Percentiles rank a stretch among this genome's conserved stretches.
These are phyloP conservation scores for Heteromormyrus szaboi DNA, from an alignment of 2,797 vertebrate genomes.

Conservation along the genomic window DNA sequence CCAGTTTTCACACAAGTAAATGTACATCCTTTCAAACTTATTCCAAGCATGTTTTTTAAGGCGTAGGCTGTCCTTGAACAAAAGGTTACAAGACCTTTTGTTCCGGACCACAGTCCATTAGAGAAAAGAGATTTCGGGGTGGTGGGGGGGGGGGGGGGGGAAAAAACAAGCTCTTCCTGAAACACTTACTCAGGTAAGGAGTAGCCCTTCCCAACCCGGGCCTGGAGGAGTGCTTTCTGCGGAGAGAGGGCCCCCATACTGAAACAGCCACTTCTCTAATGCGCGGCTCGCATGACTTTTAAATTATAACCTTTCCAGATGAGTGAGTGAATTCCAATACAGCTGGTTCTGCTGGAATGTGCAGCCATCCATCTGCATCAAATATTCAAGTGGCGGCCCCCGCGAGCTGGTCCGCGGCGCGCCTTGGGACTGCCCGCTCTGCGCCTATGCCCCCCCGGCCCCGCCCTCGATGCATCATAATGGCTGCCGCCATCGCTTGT, in stretches of 20 bases:
- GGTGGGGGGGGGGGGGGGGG: neutral
- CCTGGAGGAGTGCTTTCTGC: neutral
- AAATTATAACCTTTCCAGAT: slow-evolving; percentile 66
- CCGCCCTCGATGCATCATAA: slow-evolving; percentile 9
- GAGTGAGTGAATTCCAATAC: slow-evolving; percentile 63
- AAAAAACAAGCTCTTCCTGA: neutral
- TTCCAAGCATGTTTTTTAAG: neutral
- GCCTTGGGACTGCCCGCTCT: slow-evolving; percentile 23
- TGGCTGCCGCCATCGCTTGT: neutral
- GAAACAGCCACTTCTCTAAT: slow-evolving; percentile 57
- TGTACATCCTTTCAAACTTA: neutral
- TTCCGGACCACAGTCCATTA: neutral
- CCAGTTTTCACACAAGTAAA: neutral
- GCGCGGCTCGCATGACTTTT: slow-evolving; percentile 44
- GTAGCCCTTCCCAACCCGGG: neutral
- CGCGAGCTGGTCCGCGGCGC: slow-evolving; percentile 47
- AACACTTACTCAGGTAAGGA: neutral
- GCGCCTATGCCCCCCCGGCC: neutral
- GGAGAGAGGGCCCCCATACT: slow-evolving; percentile 41
- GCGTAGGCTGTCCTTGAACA: neutral
- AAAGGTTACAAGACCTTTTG: neutral
- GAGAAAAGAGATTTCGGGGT: neutral
- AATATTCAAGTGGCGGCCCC: slow-evolving; percentile 68
- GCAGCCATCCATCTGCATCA: slow-evolving; percentile 68
- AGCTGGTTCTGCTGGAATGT: slow-evolving; percentile 71